Evolutionary conservation across 2,797 vertebrate species (phyloP), one percentile per base, ranked within the genome.

Genomic region (Sebastes taczanowskii): DNA sequence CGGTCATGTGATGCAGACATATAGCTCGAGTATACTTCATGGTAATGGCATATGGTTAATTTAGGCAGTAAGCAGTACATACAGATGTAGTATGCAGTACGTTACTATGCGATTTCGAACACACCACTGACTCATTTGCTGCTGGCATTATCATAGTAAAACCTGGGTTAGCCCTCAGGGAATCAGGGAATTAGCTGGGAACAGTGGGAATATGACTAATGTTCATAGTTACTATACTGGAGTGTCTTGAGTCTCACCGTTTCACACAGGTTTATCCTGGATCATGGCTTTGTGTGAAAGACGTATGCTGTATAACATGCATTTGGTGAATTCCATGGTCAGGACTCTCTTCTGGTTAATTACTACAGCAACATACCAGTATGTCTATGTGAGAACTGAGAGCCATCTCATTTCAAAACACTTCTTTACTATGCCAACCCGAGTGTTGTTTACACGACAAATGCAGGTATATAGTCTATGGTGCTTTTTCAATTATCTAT

Each of bases 391-490:
- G 23, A 46, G 5, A 29, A 67, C 14, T 49, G 29, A 66, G 6
- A 70, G 27, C 7, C 42, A 20, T 32, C 23, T 67, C 13, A 69
- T 23, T 71, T 77, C 3, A 63, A 49, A 46, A 32, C 16, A 23
- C 49, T 65, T 38, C 52, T 81, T 71, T 81, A 81, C 53, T 61
- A 58, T 81, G 25, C 62, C 58, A 67, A 18, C 30, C 9, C 8
- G 66, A 71, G 23, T 60, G 72, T 59, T 77, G 67, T 86, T 90
- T 75, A 79, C 55, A 75, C 23, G 55, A 56, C 23, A 79, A 70
- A 27, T 77, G 22, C 71, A 85, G 82, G 68, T 66, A 42, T 71
- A 67, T 61, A 55, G 13, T 27, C 72, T 25, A 78, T 74, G 86
- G 76, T 83, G 80, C 83, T 89, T 69, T 3, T 58, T 72, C 5